phyloP scores from a whole-genome alignment of 2,888 invertebrate genomes.

The Pollenia angustigena region DNA sequence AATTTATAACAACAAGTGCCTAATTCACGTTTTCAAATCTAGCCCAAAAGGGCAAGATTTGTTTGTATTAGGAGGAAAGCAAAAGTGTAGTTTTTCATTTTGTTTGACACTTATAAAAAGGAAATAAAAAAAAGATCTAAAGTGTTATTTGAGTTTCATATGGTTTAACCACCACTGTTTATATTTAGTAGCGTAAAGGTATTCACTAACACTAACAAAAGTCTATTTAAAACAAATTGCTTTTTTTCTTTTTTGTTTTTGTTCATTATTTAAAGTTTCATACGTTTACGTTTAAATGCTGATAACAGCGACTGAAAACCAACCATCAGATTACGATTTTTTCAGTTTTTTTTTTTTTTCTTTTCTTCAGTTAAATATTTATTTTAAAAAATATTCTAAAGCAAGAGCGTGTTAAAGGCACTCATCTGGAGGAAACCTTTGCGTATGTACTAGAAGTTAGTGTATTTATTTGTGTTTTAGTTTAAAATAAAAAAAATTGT shows the following conservation, averaged over 20 bases:
- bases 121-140: no score
- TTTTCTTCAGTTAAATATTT: slow-evolving; percentile 32
- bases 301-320: slow-evolving; percentile 66
- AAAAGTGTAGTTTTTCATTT: no score
- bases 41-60: no score
- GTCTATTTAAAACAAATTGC: slow-evolving; percentile 39
- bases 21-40: no score
- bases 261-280: slow-evolving; percentile 47
- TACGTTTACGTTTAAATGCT: slow-evolving; percentile 66
- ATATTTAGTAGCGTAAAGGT: neutral
- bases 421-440: slow-evolving; percentile 62
- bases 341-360: slow-evolving; percentile 35
- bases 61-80: no score
- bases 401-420: slow-evolving; percentile 65
- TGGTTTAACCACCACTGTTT: no score
- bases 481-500: slow-evolving; percentile 15
- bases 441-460: slow-evolving; percentile 44
- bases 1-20: no score
- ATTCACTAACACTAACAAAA: slow-evolving; percentile 40
- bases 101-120: no score
- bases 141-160: no score
- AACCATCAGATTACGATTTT: slow-evolving; percentile 68
- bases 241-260: slow-evolving; percentile 34
- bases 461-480: slow-evolving; percentile 19
- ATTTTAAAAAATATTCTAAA: slow-evolving; percentile 51